Conservation (phyloP, 2,797 vertebrate species). For the Gallinago solitaria region DNA sequence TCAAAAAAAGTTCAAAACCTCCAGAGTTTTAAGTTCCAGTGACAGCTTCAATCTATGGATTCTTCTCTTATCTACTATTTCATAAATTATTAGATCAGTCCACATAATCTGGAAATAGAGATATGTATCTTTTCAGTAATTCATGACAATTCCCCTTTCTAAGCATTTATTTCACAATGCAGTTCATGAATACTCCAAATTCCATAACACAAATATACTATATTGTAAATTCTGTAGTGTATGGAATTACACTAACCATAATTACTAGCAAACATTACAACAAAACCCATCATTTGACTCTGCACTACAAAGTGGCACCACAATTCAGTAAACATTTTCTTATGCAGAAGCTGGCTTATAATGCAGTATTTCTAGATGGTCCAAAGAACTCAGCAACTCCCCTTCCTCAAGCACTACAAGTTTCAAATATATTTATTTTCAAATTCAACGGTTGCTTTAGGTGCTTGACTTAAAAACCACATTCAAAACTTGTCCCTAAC, state of each 20-base stretch:
- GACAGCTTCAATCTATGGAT: background rate
- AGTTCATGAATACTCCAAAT: background rate
- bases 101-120: background rate
- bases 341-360: background rate
- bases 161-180: background rate
- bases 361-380: background rate
- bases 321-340: background rate
- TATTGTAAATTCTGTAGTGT: no score
- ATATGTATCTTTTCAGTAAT: background rate
- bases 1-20: background rate
- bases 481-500: background rate
- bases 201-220: background rate
- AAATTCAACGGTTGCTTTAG: background rate
- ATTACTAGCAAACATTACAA: background rate
- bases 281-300: background rate
- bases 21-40: background rate
- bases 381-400: background rate
- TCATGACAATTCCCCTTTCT: background rate
- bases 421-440: background rate
- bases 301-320: background rate
- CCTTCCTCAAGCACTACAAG: background rate
- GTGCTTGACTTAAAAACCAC: background rate
- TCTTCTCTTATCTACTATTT: background rate
- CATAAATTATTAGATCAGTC: background rate
- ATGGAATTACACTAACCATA: background rate